A percentile compares a stretch with the other conserved stretches of the same genome.
Conservation (phyloP, 2,797 vertebrate genomes). For the Discoglossus pictus region DNA sequence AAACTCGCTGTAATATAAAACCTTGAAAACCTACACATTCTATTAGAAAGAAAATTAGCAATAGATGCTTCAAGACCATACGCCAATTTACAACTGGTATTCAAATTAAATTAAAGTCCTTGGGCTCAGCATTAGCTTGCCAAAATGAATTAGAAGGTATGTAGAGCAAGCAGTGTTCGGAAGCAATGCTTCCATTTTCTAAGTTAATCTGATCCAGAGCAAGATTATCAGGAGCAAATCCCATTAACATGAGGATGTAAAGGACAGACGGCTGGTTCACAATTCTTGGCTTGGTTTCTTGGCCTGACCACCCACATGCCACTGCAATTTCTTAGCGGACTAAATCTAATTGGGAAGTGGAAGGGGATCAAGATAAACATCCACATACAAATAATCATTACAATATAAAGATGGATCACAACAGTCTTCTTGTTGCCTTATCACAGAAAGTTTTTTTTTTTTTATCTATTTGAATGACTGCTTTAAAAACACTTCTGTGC, state of each 20-base stretch:
- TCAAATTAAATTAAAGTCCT: slow-evolving; percentile 11
- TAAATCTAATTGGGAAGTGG: neutral
- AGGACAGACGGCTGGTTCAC: neutral
- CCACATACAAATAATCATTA: no score
- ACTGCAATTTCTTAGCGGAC: neutral
- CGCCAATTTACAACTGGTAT: neutral
- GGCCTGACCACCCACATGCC: neutral
- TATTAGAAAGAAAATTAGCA: no score
- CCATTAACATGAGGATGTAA: slow-evolving; percentile 28
- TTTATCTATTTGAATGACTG: no score
- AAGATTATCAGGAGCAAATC: slow-evolving; percentile 37
- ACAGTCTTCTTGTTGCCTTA: no score
- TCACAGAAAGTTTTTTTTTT: no score
- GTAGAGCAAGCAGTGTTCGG: neutral
- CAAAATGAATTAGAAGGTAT: slow-evolving; percentile 17
- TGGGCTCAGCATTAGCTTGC: slow-evolving; percentile 1
- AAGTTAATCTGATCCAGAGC: slow-evolving; percentile 22
- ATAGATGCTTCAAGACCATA: no score
- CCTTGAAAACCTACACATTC: no score
- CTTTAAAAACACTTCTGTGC: no score
- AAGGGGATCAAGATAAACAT: neutral
- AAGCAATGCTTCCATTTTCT: slow-evolving; percentile 16
- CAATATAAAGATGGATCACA: no score
- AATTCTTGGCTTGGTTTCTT: no score
- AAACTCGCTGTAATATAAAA: no score